These are phyloP conservation scores for Loriculus beryllinus DNA, from an alignment of 2,797 vertebrate species.

Conservation along the genomic window DNA sequence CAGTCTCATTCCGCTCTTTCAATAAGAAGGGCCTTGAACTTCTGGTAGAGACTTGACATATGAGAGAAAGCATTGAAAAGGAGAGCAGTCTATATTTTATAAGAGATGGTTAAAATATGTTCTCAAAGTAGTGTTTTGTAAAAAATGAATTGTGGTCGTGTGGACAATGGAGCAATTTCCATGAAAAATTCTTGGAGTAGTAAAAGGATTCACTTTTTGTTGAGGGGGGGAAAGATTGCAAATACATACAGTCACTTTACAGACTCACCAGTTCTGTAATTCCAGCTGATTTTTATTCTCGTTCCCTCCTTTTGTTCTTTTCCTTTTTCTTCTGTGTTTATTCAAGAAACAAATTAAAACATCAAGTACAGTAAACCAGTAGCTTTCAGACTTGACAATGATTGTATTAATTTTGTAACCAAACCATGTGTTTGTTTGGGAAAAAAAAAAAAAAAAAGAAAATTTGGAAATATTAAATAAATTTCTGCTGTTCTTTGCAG, in stretches of 20 bases:
- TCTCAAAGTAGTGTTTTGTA: not conserved
- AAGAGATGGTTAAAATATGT: not conserved
- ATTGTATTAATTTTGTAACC: not conserved
- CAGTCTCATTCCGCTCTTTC: not conserved
- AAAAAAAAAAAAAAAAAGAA: not conserved
- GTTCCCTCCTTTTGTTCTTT: not conserved
- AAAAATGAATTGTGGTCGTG: not conserved
- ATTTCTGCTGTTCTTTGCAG: not conserved
- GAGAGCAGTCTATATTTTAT: not conserved
- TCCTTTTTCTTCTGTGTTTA: not conserved
- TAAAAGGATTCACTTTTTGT: not conserved
- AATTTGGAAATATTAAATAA: not conserved
- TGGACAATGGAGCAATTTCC: not conserved
- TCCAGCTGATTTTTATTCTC: not conserved
- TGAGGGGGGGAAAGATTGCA: not conserved
- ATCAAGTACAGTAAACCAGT: not conserved
- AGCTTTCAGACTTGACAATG: not conserved
- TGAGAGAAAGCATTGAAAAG: not conserved
- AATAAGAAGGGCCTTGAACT: constrained; percentile 17
- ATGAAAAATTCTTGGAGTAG: not conserved
- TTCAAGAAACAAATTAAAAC: not conserved
- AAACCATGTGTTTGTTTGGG: not conserved
- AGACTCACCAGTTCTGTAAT: not conserved
- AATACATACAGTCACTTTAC: not conserved
- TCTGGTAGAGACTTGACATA: not conserved